Evolutionary conservation across 2,797 vertebrate genomes (phyloP).

Genomic region (Leptatherina wallacei): DNA sequence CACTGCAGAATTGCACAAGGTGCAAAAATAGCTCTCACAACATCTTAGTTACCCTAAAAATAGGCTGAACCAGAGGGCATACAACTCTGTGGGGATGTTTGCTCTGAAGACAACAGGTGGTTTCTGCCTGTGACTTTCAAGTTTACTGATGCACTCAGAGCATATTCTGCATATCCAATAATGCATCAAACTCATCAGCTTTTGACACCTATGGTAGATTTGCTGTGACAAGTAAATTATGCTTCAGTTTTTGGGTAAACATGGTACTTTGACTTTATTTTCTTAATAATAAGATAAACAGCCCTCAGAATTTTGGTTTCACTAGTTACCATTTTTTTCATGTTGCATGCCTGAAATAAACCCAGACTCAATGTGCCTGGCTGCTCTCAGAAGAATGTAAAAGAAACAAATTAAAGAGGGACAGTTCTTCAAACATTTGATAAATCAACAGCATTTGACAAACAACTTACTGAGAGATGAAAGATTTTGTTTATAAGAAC

Average conservation of each 20-base stretch:
- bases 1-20: slow-evolving; percentile 57
- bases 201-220: background rate
- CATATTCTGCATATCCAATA: background rate
- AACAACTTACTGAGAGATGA: background rate
- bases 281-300: background rate
- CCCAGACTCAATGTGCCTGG: background rate
- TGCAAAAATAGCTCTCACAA: slow-evolving; percentile 71
- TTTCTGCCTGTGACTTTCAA: slow-evolving; percentile 2
- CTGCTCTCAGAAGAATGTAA: background rate
- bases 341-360: background rate
- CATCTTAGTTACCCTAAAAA: slow-evolving; percentile 72
- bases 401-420: background rate
- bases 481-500: background rate
- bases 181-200: background rate
- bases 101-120: slow-evolving; percentile 42
- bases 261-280: background rate
- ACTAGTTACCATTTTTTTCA: background rate
- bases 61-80: slow-evolving; percentile 53
- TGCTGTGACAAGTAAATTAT: background rate
- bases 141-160: background rate
- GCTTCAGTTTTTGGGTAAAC: background rate
- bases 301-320: background rate
- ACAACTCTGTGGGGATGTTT: slow-evolving; percentile 41
- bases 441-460: background rate
- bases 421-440: background rate